A percentile compares a stretch with the other conserved stretches of the same genome.
phyloP scores from a whole-genome alignment of 2,113 vertebrate species.

The Misgurnus mizolepis region DNA sequence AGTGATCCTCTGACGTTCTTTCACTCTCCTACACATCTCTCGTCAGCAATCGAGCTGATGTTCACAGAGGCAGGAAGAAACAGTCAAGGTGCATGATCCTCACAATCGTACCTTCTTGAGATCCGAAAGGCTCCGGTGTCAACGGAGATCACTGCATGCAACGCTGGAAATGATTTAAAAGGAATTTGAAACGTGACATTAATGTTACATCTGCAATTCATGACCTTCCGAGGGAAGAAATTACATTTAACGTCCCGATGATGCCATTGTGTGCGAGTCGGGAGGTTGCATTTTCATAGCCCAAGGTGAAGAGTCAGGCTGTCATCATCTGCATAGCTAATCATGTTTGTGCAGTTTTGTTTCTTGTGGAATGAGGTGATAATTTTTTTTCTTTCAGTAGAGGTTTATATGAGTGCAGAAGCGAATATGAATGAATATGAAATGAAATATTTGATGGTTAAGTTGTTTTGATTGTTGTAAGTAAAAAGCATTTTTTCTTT shows the following conservation, averaged over 20 bases:
- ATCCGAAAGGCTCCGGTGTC: conserved; percentile 46
- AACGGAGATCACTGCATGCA: conserved; percentile 38
- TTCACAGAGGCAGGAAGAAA: conserved; percentile 41
- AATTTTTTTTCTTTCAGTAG: conserved; percentile 18
- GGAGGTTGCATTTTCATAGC: conserved; percentile 63
- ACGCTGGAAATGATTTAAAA: conserved; percentile 47
- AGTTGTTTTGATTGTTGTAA: no score
- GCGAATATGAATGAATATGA: no score
- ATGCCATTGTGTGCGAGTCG: conserved; percentile 54
- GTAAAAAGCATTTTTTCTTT: no score
- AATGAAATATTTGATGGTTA: no score
- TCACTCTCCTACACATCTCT: conserved; percentile 41
- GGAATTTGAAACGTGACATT: conserved; percentile 46
- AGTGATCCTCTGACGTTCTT: conserved; percentile 18
- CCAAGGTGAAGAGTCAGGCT: conserved; percentile 60
- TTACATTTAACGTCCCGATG: conserved; percentile 35
- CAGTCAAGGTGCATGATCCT: conserved; percentile 31
- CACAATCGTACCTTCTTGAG: conserved; percentile 23
- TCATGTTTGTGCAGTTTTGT: conserved; percentile 59
- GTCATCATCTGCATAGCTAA: conserved; percentile 64
- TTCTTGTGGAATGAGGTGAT: conserved; percentile 29
- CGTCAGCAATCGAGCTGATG: conserved; percentile 10
- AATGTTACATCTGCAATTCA: conserved; percentile 54
- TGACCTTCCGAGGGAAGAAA: conserved; percentile 48
- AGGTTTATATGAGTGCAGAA: conserved; percentile 1